A percentile compares a stretch with the other conserved stretches of the same genome.
Evolutionary conservation across 2,797 vertebrate genomes (phyloP).

Genomic region (Bryconaethiops microstoma): DNA sequence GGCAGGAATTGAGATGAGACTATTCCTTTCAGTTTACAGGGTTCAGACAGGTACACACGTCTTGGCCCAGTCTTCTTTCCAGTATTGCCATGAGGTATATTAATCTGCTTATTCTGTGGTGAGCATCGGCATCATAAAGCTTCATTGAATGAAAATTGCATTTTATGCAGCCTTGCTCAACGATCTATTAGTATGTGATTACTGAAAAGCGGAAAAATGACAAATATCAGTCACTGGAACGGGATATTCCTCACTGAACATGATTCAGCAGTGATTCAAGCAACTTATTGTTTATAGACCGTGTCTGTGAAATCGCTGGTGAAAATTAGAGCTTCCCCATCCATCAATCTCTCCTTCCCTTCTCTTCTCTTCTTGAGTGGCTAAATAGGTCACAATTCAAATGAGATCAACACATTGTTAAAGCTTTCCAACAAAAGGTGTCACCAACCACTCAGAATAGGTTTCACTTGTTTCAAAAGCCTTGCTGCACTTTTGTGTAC

Average conservation of each 20-base stretch:
- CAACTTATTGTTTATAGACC: not conserved
- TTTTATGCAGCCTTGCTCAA: not conserved
- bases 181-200: not conserved
- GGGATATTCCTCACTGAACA: conserved; percentile 13
- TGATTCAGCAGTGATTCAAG: conserved; percentile 17
- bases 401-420: conserved; percentile 41
- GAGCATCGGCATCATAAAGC: not conserved
- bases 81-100: conserved; percentile 10
- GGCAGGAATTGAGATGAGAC: no score
- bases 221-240: conserved; percentile 11
- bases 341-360: conserved; percentile 3
- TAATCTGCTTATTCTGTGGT: not conserved
- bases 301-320: conserved; percentile 20
- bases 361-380: conserved; percentile 24
- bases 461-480: not conserved
- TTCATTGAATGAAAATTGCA: not conserved
- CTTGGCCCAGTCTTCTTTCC: not conserved
- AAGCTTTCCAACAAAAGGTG: not conserved
- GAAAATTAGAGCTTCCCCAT: conserved; percentile 23
- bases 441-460: conserved; percentile 12
- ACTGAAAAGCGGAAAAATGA: not conserved
- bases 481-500: not conserved
- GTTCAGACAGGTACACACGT: not conserved
- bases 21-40: not conserved
- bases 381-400: conserved; percentile 51